phyloP scores from a whole-genome alignment of 2,888 invertebrate species.

The Archaeoteleia sp. region DNA sequence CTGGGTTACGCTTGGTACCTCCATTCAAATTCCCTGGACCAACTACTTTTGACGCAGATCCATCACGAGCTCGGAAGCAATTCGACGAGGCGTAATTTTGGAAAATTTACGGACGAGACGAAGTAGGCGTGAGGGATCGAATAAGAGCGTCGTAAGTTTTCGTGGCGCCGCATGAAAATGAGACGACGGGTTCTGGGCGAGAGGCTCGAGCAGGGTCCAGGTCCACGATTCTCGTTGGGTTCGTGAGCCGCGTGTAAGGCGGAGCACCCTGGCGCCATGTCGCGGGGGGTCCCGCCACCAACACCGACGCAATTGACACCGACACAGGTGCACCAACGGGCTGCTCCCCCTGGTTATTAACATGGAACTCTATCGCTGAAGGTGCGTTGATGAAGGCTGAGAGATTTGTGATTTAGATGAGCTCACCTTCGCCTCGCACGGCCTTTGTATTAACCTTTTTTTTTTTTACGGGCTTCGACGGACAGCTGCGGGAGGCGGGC shows the following conservation, averaged over 20 bases:
- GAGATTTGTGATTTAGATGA: constrained; percentile 75
- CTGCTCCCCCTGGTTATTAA: constrained; percentile 60
- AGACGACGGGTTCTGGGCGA: too few species aligned
- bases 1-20: too few species aligned
- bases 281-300: constrained; percentile 72
- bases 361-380: constrained; percentile 63
- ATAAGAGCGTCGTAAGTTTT: too few species aligned
- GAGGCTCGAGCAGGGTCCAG: too few species aligned
- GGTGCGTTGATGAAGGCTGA: constrained; percentile 67
- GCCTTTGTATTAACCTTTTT: constrained; percentile 67
- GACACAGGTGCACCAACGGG: constrained; percentile 57
- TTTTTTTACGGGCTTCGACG: constrained; percentile 58
- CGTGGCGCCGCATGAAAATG: too few species aligned
- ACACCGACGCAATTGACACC: constrained; percentile 49
- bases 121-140: too few species aligned
- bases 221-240: constrained; percentile 31
- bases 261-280: constrained; percentile 75
- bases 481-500: constrained; percentile 60
- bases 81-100: too few species aligned
- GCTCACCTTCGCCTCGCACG: constrained; percentile 47
- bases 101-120: too few species aligned
- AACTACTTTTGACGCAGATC: too few species aligned
- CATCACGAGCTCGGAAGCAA: too few species aligned
- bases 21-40: too few species aligned
- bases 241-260: constrained; percentile 61